Conservation (phyloP, 2,113 vertebrate species). For the Channa maculata region DNA sequence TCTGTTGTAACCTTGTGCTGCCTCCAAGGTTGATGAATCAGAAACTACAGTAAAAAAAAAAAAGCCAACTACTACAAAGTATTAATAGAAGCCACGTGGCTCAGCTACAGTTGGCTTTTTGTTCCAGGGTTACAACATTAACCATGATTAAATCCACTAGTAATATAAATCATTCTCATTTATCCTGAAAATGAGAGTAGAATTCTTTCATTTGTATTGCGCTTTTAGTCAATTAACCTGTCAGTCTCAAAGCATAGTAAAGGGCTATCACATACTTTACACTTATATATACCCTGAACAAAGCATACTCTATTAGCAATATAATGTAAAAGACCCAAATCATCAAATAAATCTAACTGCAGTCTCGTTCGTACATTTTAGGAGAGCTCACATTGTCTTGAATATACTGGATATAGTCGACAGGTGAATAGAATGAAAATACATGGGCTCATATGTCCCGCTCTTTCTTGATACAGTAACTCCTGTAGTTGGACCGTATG, state of each 20-base stretch:
- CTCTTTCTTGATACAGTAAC: conserved; percentile 22
- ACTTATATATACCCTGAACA: neutral
- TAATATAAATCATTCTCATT: conserved; percentile 14
- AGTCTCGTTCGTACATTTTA: neutral
- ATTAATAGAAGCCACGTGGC: conserved; percentile 25
- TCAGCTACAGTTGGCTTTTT: conserved; percentile 13
- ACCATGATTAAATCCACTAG: neutral
- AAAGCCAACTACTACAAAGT: conserved; percentile 24
- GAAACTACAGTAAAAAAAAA: neutral
- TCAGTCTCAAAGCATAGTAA: conserved; percentile 7
- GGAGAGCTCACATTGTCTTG: neutral
- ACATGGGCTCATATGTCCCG: neutral
- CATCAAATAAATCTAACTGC: too few species aligned
- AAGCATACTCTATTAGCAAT: neutral
- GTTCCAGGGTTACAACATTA: conserved; percentile 17
- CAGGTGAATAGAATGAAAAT: conserved; percentile 12
- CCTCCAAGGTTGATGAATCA: conserved; percentile 32
- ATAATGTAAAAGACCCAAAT: neutral
- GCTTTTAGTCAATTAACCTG: conserved; percentile 16
- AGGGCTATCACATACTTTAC: neutral
- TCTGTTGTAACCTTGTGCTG: conserved; percentile 29
- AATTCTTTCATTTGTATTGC: conserved; percentile 9
- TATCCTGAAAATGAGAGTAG: conserved; percentile 8
- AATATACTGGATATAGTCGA: conserved; percentile 3
- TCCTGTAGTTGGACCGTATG: neutral